Evolutionary conservation across 2,113 vertebrate species (phyloP).

Genomic region (Heterochromis multidens): DNA sequence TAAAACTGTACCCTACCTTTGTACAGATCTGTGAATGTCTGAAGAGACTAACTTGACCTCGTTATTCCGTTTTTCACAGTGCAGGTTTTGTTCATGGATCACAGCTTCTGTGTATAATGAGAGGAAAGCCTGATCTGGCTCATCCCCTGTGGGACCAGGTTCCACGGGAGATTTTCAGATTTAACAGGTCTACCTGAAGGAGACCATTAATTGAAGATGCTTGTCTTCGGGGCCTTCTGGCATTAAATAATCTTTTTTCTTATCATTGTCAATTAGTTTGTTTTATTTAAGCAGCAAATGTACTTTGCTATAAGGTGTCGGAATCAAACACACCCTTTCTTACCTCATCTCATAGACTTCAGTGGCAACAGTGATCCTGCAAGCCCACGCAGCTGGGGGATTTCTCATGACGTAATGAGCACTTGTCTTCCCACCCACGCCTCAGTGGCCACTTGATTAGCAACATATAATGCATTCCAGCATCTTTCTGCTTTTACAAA

Average conservation of each 20-base stretch:
- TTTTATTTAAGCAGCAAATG: not conserved
- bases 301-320: not conserved
- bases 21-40: not conserved
- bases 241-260: not conserved
- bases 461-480: no score
- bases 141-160: accelerated
- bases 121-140: not conserved
- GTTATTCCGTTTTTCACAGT: not conserved
- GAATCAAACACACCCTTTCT: not conserved
- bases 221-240: not conserved
- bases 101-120: not conserved
- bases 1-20: not conserved
- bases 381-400: not conserved
- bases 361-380: not conserved
- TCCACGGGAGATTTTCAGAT: no score
- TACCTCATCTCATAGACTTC: not conserved
- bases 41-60: not conserved
- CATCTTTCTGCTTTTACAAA: no score
- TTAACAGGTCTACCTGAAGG: not conserved
- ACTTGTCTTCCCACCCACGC: no score
- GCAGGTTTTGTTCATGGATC: not conserved
- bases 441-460: no score
- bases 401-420: not conserved
- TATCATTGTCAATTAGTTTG: not conserved
- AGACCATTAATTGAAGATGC: not conserved